Conservation (phyloP, 2,113 vertebrate genomes). For the Megaceryle torquata region DNA sequence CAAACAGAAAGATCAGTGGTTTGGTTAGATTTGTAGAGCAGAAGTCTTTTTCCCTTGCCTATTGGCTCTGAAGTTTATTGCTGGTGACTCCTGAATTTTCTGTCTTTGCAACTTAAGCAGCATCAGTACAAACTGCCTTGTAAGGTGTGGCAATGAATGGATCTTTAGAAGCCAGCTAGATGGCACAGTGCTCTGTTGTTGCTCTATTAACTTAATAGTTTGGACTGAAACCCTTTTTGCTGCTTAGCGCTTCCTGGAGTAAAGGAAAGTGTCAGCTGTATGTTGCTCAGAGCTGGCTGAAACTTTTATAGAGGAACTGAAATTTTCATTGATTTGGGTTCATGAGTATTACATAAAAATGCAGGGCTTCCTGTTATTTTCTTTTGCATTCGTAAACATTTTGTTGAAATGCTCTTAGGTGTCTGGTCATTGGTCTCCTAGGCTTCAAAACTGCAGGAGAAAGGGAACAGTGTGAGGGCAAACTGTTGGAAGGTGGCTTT, state of each 20-base stretch:
- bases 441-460: background rate
- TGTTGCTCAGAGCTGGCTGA: conserved; percentile 57
- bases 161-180: background rate
- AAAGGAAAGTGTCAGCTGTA: conserved; percentile 47
- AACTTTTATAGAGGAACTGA: conserved; percentile 66
- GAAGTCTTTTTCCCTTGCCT: background rate
- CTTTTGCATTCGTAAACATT: conserved; percentile 48
- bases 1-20: background rate
- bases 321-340: conserved; percentile 54
- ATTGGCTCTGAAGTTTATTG: background rate
- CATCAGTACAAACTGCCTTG: background rate
- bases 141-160: background rate
- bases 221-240: conserved; percentile 24
- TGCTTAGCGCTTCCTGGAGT: conserved; percentile 40
- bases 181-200: background rate
- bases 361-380: conserved; percentile 26
- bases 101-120: background rate
- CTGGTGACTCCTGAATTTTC: background rate
- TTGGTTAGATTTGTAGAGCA: background rate
- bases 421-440: background rate
- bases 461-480: background rate
- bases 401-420: background rate
- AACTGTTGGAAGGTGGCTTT: background rate
- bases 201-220: background rate
- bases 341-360: conserved; percentile 36